Base-by-base conservation (phyloP, 92 coral and sea anemone species). In the Palythoa heliodiscus region DNA sequence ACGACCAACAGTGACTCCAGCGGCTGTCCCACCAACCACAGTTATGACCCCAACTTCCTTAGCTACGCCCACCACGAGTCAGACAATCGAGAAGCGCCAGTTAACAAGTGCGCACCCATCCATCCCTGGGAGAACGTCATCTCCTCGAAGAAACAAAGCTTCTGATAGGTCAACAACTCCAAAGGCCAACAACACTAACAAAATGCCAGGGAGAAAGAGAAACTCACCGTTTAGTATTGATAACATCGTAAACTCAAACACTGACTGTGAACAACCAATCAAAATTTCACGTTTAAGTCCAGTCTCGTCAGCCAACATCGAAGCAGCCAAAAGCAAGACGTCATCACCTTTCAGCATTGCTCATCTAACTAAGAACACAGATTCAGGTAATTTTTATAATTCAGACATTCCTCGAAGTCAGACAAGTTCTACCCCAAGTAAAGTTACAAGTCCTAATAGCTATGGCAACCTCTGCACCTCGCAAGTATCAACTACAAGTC, bases 291-390 rank as follows among this genome's bases (percentile, higher is more conserved):
- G 89, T 50, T 2, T 64, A 60, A 54, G 48, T 37, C 48, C 82
- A 16, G 77, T 43, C 40, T 67, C 83, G 7, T 23, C 55, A 3
- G 11, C 11, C 47, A 29, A 17, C 25, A 37, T 22, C 6, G 73
- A 80, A 11, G 71, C 63, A 76, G 20, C 69, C 11, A 77, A 70
- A 67, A 81, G 54, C 82, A 91, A 86, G 54, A 87, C 94, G 2
- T 86, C 93, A 1, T 89, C 94, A 54, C 87, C 92, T 76, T 97
- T 97, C 73, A 97, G 98, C 58, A 95, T 97, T 84, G 99, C 98
- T 9, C 97, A 97, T 83, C 86, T 97, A 74, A 95, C 99, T 0
- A 93, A 93, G 61, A 95, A 87, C 67, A 76, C 85, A 63, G 84
- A 71, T 54, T 69, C 90, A 0, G 19, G 78, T 29, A 11, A 71